Evolutionary conservation across 2,888 invertebrate species (phyloP), one percentile per base, ranked within the genome.

Genomic region (Cantharis rustica): DNA sequence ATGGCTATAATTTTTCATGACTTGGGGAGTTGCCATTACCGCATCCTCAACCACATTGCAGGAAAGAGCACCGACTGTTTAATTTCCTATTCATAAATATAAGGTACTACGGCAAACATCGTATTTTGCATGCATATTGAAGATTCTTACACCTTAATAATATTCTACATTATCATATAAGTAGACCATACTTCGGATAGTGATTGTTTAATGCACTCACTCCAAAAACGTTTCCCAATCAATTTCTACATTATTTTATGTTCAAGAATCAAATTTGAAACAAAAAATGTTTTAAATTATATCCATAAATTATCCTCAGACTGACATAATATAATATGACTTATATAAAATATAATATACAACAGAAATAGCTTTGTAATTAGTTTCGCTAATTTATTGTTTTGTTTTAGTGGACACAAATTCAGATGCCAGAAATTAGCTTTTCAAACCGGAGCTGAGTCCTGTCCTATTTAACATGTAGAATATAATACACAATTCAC

Each of bases 11-110:
- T 74, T 77, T 75, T 74, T 74, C 68, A 63, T 23, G 71, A 66
- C 26, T 20, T 20, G 63, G 63, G 61, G 62, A 72, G 17, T 76
- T 20, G 70, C 70, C 70, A 68, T 76, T 76, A 76, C 61, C 71
- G 26, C 71, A 68, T 72, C 77, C 63, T 75, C 75, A 16, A 27
- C 20, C 62, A 66, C 72, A 63, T 23, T 61, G 26, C 27, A 75
- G 72, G 73, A 69, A 75, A 69, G 73, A 75, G 74, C 73, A 17
- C 66, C 72, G 75, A 73, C 75, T 77, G 75, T 80, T 82, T 82
- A 82, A 81, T 82, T 82, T 82, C 80, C 82, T 82, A 81, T 81
- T 82, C 82, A 82, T 82, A 82, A 82, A 82, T 82, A 82, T 82
- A 78, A 80, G 80, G 81, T 80, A 82, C 81, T 80, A 80, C 78